phyloP scores from a whole-genome alignment of 1,140 invertebrate species.

The Octopus sinensis region DNA sequence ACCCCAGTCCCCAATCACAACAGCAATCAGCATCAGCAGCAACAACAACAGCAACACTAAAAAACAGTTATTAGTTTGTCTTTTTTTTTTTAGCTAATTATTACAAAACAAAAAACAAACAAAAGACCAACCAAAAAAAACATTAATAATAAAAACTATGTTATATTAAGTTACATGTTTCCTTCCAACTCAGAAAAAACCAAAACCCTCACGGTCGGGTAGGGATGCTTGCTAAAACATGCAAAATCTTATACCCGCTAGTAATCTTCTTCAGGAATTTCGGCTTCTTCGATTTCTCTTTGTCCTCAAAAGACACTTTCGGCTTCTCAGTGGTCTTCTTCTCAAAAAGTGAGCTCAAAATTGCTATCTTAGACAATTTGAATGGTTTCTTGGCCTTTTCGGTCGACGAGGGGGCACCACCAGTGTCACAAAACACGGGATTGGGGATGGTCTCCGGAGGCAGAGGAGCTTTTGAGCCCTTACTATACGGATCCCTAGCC shows the following conservation, averaged over 20 bases:
- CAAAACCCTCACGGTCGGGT: too few relatives aligned
- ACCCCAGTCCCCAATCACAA: too few relatives aligned
- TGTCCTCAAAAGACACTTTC: conserved; percentile 21
- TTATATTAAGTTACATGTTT: not conserved
- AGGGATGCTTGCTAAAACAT: not conserved
- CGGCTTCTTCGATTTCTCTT: conserved; percentile 5
- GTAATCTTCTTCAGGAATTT: conserved; percentile 7
- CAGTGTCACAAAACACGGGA: not conserved
- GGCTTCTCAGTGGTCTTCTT: conserved; percentile 40
- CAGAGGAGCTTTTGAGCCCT: not conserved
- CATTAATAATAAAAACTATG: not conserved
- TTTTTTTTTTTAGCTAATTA: not conserved
- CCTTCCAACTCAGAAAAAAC: not conserved
- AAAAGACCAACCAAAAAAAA: not conserved
- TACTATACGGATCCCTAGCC: not conserved
- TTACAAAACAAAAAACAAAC: not conserved
- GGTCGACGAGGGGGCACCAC: not conserved
- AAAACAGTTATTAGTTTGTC: too few relatives aligned
- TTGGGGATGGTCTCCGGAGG: not conserved
- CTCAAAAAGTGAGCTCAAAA: conserved; percentile 51
- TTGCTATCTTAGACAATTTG: conserved; percentile 46
- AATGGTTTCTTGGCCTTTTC: not conserved
- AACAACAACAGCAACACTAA: too few relatives aligned
- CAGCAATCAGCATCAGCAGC: too few relatives aligned
- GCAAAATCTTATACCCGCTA: conserved; percentile 8